Percentiles rank a stretch among this genome's conserved stretches.
Evolutionary conservation across 1,140 invertebrate species (phyloP).

Genomic region (Sinonovacula constricta): DNA sequence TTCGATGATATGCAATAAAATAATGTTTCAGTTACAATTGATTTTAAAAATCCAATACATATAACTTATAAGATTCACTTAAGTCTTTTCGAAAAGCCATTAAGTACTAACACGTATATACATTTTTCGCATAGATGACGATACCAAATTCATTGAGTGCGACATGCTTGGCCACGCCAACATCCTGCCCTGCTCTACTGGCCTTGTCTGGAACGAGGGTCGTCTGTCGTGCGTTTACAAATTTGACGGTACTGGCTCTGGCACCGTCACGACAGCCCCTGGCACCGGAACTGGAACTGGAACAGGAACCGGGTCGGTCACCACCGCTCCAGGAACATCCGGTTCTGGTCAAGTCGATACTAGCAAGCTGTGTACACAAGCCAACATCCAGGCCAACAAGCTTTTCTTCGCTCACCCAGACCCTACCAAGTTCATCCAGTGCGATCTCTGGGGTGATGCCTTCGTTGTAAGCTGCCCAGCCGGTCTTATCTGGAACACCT

Average conservation of each 20-base stretch:
- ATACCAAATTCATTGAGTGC: slow-evolving; percentile 47
- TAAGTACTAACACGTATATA: too few species aligned
- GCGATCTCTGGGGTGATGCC: slow-evolving; percentile 55
- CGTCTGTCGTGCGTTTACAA: slow-evolving; percentile 54
- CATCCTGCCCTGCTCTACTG: slow-evolving; percentile 49
- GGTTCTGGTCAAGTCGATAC: too few species aligned
- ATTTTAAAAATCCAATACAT: too few species aligned
- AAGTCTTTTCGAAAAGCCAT: too few species aligned
- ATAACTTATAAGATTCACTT: too few species aligned
- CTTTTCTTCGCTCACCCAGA: slow-evolving; percentile 64
- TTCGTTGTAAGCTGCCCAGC: slow-evolving; percentile 57
- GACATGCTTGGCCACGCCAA: slow-evolving; percentile 47
- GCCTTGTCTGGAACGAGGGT: slow-evolving; percentile 50
- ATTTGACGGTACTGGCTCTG: background rate
- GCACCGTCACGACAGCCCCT: background rate
- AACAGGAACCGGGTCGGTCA: background rate
- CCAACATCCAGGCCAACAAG: slow-evolving; percentile 50
- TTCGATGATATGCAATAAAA: too few species aligned
- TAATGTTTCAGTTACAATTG: too few species aligned
- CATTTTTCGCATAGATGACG: too few species aligned
- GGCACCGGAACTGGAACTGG: background rate
- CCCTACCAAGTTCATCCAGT: slow-evolving; percentile 60
- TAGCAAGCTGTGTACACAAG: slow-evolving; percentile 53
- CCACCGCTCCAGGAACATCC: background rate
- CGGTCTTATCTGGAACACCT: slow-evolving; percentile 60